A percentile compares a stretch with the other conserved stretches of the same genome.
Evolutionary conservation across 2,113 vertebrate species (phyloP).

Genomic region (Rhinolophus sinicus): DNA sequence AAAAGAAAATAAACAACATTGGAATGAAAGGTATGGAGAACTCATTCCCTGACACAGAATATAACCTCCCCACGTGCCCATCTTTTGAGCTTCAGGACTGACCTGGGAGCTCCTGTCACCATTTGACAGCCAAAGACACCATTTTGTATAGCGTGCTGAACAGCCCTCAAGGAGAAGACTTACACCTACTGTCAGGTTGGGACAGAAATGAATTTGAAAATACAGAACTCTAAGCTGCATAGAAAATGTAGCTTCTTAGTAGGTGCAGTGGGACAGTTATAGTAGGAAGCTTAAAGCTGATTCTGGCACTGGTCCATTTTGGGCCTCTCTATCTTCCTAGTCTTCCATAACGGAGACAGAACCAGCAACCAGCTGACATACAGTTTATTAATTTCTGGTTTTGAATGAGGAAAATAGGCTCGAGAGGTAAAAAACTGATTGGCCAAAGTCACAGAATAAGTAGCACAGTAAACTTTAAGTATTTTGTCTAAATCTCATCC

Average conservation of each 20-base stretch:
- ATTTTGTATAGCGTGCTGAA: background rate
- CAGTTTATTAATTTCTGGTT: conserved; percentile 45
- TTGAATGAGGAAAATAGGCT: background rate
- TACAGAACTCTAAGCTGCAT: background rate
- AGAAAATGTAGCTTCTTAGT: background rate
- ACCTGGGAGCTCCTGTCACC: background rate
- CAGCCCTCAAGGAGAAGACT: background rate
- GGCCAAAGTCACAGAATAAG: background rate
- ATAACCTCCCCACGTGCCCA: background rate
- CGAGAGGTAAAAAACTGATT: conserved; percentile 2
- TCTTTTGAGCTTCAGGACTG: background rate
- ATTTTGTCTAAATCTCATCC: background rate
- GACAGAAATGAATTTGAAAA: conserved; percentile 45
- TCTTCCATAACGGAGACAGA: conserved; percentile 28
- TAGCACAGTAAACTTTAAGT: background rate
- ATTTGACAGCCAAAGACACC: background rate
- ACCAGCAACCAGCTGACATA: background rate
- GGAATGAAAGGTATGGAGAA: conserved; percentile 62
- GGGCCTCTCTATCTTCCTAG: background rate
- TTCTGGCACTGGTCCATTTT: background rate
- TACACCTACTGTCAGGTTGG: background rate
- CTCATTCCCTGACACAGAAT: background rate
- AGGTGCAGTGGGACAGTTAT: background rate
- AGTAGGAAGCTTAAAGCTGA: background rate
- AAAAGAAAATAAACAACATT: conserved; percentile 67